Evolutionary conservation across 2,113 vertebrate species (phyloP).

Genomic region (Calonectris borealis): DNA sequence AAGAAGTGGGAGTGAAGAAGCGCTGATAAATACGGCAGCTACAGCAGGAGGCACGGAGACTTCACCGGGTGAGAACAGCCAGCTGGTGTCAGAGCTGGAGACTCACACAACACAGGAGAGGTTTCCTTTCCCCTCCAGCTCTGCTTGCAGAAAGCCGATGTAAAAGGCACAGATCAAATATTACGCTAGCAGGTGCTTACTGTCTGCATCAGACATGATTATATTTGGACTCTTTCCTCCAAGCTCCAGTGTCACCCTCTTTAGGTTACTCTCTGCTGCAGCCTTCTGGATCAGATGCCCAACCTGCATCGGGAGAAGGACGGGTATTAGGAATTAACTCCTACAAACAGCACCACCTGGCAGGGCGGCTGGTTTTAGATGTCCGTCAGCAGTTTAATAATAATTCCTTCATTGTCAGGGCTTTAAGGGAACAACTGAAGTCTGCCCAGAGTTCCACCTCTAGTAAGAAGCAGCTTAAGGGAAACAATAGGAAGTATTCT

Average conservation of each 20-base stretch:
- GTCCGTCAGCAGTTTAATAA: background rate
- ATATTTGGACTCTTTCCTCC: slow-evolving; percentile 98
- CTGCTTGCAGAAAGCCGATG: background rate
- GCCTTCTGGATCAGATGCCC: slow-evolving; percentile 92
- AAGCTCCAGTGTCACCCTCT: slow-evolving; percentile 94
- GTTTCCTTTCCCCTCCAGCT: background rate
- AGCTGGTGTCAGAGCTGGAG: background rate
- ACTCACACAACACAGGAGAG: background rate
- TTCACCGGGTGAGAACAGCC: background rate
- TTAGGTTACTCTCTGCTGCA: slow-evolving; percentile 90
- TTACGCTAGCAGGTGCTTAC: slow-evolving; percentile 63
- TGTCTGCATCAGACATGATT: slow-evolving; percentile 90
- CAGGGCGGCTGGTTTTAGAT: background rate
- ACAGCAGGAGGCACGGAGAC: background rate
- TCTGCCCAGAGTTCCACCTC: background rate
- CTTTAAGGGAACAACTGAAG: background rate
- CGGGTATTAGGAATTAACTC: background rate
- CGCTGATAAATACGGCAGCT: background rate
- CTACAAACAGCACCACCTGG: background rate
- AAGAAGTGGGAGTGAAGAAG: background rate
- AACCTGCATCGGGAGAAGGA: slow-evolving; percentile 74
- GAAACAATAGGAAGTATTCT: background rate
- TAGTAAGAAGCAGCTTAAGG: background rate
- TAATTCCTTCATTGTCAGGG: background rate
- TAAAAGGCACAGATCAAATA: background rate